Conservation (phyloP, 1,140 invertebrate genomes). For the Halictus rubicundus region DNA sequence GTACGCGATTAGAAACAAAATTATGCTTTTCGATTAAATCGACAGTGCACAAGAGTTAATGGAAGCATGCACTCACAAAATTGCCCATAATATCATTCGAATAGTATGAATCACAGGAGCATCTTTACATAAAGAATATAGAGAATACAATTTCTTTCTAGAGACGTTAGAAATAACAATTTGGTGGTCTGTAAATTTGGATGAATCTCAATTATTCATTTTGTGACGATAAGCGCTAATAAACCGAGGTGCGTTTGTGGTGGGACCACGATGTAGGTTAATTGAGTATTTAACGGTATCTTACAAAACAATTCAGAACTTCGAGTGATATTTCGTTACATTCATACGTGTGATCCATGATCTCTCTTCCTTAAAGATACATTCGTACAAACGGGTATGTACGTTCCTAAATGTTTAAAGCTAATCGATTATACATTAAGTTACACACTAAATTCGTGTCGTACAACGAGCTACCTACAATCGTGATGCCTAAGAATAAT, state of each 20-base stretch:
- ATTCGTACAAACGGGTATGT: conserved; percentile 54
- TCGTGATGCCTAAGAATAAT: conserved; percentile 57
- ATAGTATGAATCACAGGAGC: neutral
- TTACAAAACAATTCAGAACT: neutral
- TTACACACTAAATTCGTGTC: conserved; percentile 56
- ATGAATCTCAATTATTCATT: neutral
- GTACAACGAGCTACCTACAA: conserved; percentile 57
- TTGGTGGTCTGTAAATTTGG: neutral
- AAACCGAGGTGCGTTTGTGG: neutral
- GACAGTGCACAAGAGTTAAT: too few relatives aligned
- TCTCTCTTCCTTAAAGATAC: conserved; percentile 39
- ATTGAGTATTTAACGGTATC: neutral
- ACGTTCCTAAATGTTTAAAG: conserved; percentile 52
- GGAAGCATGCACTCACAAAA: too few relatives aligned
- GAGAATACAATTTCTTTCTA: too few relatives aligned
- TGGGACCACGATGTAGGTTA: neutral
- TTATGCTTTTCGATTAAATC: too few relatives aligned
- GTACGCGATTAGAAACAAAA: too few relatives aligned
- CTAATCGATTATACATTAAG: conserved; percentile 50
- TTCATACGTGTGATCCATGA: neutral
- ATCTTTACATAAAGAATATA: too few relatives aligned
- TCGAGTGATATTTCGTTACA: conserved; percentile 18
- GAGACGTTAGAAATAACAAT: too few relatives aligned
- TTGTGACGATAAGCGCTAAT: neutral
- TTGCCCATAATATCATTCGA: too few relatives aligned